Evolutionary conservation across 2,113 vertebrate genomes (phyloP).

Genomic region (Centrocercus urophasianus): DNA sequence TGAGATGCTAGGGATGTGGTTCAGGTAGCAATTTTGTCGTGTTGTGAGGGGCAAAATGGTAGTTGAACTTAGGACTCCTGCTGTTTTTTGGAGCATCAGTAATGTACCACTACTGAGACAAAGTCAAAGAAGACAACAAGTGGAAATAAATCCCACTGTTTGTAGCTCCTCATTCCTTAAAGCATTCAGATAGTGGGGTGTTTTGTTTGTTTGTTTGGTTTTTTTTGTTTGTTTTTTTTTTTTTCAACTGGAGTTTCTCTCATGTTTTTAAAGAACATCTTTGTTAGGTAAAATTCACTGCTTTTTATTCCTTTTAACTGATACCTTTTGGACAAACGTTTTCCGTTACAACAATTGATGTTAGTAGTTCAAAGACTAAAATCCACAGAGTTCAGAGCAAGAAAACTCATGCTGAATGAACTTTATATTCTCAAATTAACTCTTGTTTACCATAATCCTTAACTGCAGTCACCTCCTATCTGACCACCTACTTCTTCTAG

Average conservation of each 20-base stretch:
- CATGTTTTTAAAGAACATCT: background rate
- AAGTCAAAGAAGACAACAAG: background rate
- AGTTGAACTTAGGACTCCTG: constrained; percentile 22
- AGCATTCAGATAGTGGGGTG: background rate
- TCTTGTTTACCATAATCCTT: background rate
- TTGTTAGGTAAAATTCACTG: background rate
- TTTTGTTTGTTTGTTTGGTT: background rate
- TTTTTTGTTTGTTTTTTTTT: background rate
- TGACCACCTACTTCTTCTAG: background rate
- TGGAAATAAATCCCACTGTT: constrained; percentile 18
- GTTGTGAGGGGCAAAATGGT: constrained; percentile 36
- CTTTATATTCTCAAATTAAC: background rate
- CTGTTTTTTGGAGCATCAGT: constrained; percentile 20
- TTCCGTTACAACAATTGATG: background rate
- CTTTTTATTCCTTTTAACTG: background rate
- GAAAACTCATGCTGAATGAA: background rate
- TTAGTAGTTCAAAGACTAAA: background rate
- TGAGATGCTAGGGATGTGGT: background rate
- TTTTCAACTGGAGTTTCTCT: background rate
- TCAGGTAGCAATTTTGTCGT: background rate
- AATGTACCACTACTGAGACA: constrained; percentile 4
- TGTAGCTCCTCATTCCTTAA: background rate
- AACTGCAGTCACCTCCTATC: background rate
- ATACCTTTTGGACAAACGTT: background rate
- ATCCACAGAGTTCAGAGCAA: background rate